Percentiles rank a stretch among this genome's conserved stretches.
phyloP scores from a whole-genome alignment of 2,113 vertebrate species.

The Myrmecobius fasciatus region DNA sequence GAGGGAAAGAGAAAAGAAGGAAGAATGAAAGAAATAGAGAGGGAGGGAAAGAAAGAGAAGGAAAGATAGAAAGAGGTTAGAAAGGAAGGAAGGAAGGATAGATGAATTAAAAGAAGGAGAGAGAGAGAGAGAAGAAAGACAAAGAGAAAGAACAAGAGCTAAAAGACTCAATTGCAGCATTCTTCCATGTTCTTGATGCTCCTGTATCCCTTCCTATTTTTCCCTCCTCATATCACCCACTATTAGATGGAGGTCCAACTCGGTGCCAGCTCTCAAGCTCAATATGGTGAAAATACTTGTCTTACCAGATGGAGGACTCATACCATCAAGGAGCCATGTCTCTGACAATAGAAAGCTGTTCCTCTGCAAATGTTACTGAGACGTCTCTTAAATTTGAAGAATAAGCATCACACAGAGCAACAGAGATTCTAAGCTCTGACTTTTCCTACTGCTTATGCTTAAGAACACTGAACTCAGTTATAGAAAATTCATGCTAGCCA shows the following conservation, averaged over 20 bases:
- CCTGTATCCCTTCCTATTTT: not conserved
- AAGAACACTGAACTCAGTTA: not conserved
- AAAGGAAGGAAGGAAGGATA: no score
- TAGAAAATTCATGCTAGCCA: not conserved
- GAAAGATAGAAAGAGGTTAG: no score
- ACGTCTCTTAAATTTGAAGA: not conserved
- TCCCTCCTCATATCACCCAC: not conserved
- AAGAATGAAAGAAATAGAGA: no score
- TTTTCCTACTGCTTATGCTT: not conserved
- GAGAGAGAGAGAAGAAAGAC: not conserved
- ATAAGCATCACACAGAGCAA: not conserved
- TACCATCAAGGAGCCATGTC: not conserved
- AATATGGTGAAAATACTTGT: not conserved
- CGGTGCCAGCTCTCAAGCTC: not conserved
- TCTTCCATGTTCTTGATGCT: not conserved
- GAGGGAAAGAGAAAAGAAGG: no score
- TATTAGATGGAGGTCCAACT: not conserved
- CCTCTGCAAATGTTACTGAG: not conserved
- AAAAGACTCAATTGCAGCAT: not conserved
- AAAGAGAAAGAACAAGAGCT: not conserved
- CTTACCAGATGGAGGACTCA: not conserved
- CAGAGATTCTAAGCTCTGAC: not conserved
- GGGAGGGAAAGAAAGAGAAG: no score
- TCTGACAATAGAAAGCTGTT: not conserved
- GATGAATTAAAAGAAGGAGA: not conserved